Conservation (phyloP, 2,797 vertebrate genomes). For the Lithobates sylvaticus region DNA sequence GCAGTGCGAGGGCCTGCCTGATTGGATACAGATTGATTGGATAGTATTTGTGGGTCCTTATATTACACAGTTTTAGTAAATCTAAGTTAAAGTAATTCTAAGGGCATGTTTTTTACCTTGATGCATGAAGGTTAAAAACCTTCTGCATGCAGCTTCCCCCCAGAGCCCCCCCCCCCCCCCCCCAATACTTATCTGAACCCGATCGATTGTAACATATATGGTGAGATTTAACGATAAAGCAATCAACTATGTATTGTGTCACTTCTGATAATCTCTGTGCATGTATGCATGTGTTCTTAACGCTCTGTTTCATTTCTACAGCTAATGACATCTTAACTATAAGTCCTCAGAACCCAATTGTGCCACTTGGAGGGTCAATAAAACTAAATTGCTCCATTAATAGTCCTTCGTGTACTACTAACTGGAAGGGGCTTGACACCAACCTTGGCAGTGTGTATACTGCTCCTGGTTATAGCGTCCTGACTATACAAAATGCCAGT, state of each 20-base stretch:
- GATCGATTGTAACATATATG: too few relatives aligned
- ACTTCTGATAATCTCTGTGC: not conserved
- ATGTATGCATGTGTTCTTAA: not conserved
- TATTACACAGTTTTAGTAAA: too few relatives aligned
- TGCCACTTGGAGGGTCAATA: slow-evolving; percentile 62
- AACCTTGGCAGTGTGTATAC: slow-evolving; percentile 65
- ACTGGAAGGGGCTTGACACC: slow-evolving; percentile 77
- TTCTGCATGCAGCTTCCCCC: too few relatives aligned
- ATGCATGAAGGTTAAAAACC: too few relatives aligned
- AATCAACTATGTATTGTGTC: not conserved
- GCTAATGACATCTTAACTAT: slow-evolving; percentile 60
- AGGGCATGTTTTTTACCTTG: too few relatives aligned
- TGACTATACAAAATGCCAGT: slow-evolving; percentile 59
- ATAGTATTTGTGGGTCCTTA: too few relatives aligned
- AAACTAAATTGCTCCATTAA: slow-evolving; percentile 71
- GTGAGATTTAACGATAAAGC: too few relatives aligned
- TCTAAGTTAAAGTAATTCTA: too few relatives aligned
- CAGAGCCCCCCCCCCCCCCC: too few relatives aligned
- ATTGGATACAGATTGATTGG: too few relatives aligned
- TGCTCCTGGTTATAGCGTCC: slow-evolving; percentile 66
- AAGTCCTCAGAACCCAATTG: slow-evolving; percentile 62
- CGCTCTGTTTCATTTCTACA: not conserved
- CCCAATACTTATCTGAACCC: too few relatives aligned
- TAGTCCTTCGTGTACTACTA: slow-evolving; percentile 60
- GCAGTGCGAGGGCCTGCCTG: too few relatives aligned